Conservation (phyloP, 2,888 invertebrate genomes). For the Colletes collaris region DNA sequence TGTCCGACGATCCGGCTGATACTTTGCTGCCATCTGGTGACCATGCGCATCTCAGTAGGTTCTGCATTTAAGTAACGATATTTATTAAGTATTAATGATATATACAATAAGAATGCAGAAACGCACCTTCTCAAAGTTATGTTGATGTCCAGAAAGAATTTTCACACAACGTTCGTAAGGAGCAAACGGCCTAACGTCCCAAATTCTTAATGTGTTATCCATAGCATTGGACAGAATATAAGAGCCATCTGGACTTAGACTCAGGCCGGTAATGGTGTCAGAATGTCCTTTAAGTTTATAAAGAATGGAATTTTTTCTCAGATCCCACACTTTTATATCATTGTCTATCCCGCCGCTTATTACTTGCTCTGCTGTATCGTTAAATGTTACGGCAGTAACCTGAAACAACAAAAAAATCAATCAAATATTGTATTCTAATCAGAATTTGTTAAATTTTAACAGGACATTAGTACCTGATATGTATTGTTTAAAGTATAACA, state of each 20-base stretch:
- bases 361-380: constrained; percentile 97
- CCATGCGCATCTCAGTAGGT: constrained; percentile 97
- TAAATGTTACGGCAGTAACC: constrained; percentile 95
- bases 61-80: constrained; percentile 82
- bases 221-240: constrained; percentile 97
- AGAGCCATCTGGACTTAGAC: constrained; percentile 93
- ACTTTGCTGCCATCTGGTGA: constrained; percentile 96
- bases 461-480: constrained; percentile 85
- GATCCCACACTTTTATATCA: constrained; percentile 98
- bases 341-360: constrained; percentile 98
- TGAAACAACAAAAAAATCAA: constrained; percentile 55
- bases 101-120: neutral
- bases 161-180: constrained; percentile 97
- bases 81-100: neutral
- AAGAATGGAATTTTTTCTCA: constrained; percentile 93
- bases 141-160: constrained; percentile 95
- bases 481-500: constrained; percentile 89
- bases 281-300: constrained; percentile 96
- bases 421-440: neutral
- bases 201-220: constrained; percentile 97
- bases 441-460: neutral
- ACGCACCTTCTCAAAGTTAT: constrained; percentile 95
- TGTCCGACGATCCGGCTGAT: constrained; percentile 96
- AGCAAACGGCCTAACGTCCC: constrained; percentile 98
- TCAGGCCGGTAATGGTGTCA: constrained; percentile 96